Evolutionary conservation across 2,888 invertebrate species (phyloP), one percentile per base, ranked within the genome.

Genomic region (Stenoptilia bipunctidactyla): DNA sequence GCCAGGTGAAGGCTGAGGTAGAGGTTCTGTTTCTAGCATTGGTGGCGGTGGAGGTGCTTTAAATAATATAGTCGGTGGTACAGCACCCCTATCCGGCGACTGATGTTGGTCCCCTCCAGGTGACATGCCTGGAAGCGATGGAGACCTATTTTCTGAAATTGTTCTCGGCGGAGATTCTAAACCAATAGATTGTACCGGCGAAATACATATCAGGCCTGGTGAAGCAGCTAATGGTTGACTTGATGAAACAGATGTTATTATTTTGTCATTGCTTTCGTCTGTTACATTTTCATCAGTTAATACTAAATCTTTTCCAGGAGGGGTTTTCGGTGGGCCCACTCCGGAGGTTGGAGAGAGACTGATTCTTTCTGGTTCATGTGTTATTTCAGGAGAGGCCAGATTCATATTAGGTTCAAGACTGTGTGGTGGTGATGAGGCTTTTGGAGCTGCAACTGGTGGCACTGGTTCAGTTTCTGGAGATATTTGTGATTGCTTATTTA

Each of bases 51-150:
- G 46, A 2, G 48, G 46, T 1, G 56, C 1, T 6, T 6, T n/a
- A 43, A 55, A 67, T 0, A 69, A 61, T 49, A 71, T 67, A 0
- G 83, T 76, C 0, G 85, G 62, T 0, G 64, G 60, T 0, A 76
- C 51, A 0, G 73, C 71, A 27, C 54, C 62, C 45, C 70, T 68
- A 43, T 51, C 65, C 1, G 66, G n/a, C n/a, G n/a, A 10, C n/a
- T n/a, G n/a, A n/a, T n/a, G n/a, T n/a, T n/a, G n/a, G n/a, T n/a
- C n/a, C n/a, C n/a, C n/a, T n/a, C n/a, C n/a, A n/a, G n/a, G n/a
- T 9, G 75, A 68, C 45, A 72, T 73, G 3, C 79, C 77, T 0
- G 85, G 83, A 0, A 82, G 80, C 1, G 27, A 9, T 8, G 27
- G 27, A 25, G 27, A 9, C 5, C 5, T 8, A 5, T 9, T 25